phyloP scores from a whole-genome alignment of 2,888 invertebrate species.

The Cerceris ruficornis region DNA sequence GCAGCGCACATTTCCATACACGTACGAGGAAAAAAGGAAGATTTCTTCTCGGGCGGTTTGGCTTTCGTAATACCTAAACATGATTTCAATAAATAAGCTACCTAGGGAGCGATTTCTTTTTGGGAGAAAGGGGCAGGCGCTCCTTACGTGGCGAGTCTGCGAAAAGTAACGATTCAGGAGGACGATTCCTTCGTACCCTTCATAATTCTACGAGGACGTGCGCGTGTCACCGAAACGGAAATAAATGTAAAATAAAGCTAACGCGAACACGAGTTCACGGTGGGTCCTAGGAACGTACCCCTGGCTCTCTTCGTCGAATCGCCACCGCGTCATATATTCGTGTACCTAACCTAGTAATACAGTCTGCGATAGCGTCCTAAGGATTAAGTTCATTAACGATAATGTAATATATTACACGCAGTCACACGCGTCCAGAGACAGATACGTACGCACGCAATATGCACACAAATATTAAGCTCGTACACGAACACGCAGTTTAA shows the following conservation, averaged over 20 bases:
- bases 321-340: constrained; percentile 74
- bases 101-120: constrained; percentile 77
- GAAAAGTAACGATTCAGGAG: constrained; percentile 58
- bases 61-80: constrained; percentile 72
- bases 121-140: constrained; percentile 68
- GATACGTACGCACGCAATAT: constrained; percentile 62
- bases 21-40: constrained; percentile 51
- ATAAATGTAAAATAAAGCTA: constrained; percentile 27
- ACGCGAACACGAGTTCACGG: constrained; percentile 16
- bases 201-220: constrained; percentile 3
- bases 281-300: constrained; percentile 16
- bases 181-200: constrained; percentile 10
- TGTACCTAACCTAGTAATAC: constrained; percentile 77
- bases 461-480: constrained; percentile 61
- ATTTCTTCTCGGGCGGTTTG: constrained; percentile 55
- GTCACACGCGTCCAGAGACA: constrained; percentile 73
- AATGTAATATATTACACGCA: constrained; percentile 79
- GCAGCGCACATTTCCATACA: constrained; percentile 64
- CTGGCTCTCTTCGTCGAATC: constrained; percentile 62
- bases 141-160: constrained; percentile 74
- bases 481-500: constrained; percentile 64
- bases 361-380: constrained; percentile 79
- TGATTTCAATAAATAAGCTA: constrained; percentile 81
- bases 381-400: constrained; percentile 76
- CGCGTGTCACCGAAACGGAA: constrained; percentile 8